These are phyloP conservation scores for Crypturellus tataupa DNA, from an alignment of 2,797 vertebrate species.

Conservation along the genomic window DNA sequence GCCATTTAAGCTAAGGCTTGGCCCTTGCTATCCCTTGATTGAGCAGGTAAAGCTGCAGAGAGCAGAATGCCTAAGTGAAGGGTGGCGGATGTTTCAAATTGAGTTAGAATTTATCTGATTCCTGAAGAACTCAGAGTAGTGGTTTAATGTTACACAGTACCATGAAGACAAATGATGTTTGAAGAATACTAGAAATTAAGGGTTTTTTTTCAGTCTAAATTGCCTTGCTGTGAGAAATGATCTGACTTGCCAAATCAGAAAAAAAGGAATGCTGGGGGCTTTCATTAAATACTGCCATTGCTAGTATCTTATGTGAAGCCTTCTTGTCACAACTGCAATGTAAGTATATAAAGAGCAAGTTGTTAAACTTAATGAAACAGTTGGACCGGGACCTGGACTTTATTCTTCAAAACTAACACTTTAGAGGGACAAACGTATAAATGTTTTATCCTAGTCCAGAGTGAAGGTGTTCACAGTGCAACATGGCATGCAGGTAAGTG, in stretches of 20 bases:
- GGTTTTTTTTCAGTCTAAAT: constrained; percentile 14
- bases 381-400: neutral
- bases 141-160: constrained; percentile 26
- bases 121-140: neutral
- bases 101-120: constrained; percentile 28
- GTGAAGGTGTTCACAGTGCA: neutral
- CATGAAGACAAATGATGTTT: constrained; percentile 15
- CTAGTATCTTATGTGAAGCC: neutral
- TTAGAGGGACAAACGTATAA: neutral
- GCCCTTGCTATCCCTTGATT: neutral
- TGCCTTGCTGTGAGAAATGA: neutral
- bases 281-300: neutral
- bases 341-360: neutral
- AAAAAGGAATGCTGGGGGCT: neutral
- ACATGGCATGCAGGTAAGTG: neutral
- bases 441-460: neutral
- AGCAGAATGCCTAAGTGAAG: neutral
- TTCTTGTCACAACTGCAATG: constrained; percentile 18
- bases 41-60: neutral
- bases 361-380: constrained; percentile 7
- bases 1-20: neutral
- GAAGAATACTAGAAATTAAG: constrained; percentile 33
- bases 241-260: constrained; percentile 38
- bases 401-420: neutral
- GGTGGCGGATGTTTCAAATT: neutral